Conservation (phyloP, 2,113 vertebrate species). For the Trogon melanurus region DNA sequence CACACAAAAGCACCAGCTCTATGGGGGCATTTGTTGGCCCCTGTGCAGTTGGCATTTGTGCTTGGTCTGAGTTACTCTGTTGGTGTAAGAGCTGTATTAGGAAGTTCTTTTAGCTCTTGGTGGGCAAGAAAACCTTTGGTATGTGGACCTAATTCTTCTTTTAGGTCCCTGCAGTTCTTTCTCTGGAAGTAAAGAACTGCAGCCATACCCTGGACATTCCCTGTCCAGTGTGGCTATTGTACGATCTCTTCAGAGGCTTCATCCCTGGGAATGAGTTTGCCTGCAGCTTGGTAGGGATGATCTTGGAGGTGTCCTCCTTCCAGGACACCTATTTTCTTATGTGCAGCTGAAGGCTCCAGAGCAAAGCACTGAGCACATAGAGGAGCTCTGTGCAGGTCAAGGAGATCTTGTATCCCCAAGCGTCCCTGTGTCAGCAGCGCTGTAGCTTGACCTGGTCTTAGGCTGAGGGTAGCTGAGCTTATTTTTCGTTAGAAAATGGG, state of each 20-base stretch:
- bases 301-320: neutral
- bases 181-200: neutral
- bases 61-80: neutral
- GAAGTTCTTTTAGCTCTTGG: neutral
- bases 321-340: neutral
- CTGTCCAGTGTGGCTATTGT: neutral
- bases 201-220: fast-evolving
- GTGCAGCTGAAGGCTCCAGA: neutral
- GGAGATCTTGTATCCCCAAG: neutral
- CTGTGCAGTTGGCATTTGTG: neutral
- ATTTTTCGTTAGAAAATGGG: neutral
- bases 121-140: neutral
- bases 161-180: neutral
- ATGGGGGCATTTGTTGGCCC: neutral
- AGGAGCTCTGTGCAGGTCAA: neutral
- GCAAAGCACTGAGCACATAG: neutral
- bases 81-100: neutral
- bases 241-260: neutral
- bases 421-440: neutral
- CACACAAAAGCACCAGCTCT: neutral
- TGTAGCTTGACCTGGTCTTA: neutral
- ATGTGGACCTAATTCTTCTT: neutral
- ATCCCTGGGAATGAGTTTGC: neutral
- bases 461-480: neutral
- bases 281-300: neutral